These are phyloP conservation scores for Atherinomorus stipes DNA, from an alignment of 2,113 vertebrate genomes.

Conservation along the genomic window DNA sequence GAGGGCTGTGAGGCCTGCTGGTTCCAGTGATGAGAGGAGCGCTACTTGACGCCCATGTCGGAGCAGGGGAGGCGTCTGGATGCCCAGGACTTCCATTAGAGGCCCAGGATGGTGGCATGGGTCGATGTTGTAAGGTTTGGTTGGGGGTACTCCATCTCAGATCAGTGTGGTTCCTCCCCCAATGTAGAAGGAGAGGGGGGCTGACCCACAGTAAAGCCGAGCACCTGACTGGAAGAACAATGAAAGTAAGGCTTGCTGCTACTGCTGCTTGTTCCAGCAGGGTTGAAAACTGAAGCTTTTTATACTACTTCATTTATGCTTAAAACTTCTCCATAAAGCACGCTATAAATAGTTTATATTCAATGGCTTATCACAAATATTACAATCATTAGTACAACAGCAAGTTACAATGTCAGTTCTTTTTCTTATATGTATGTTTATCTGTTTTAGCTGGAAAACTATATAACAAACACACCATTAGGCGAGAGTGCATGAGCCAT, in stretches of 20 bases:
- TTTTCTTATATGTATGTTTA: constrained; percentile 28
- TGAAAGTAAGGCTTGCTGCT: constrained; percentile 55
- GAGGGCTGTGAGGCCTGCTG: constrained; percentile 72
- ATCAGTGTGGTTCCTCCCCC: constrained; percentile 76
- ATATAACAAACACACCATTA: constrained; percentile 14
- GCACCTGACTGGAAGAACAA: constrained; percentile 73
- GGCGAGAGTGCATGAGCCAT: constrained; percentile 13
- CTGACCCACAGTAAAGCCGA: constrained; percentile 70
- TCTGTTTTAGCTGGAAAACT: constrained; percentile 31
- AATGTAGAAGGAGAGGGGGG: constrained; percentile 64
- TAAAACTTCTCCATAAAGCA: neutral
- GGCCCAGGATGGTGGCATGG: constrained; percentile 77
- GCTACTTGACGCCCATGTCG: constrained; percentile 71
- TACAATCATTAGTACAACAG: neutral
- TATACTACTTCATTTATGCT: constrained; percentile 24
- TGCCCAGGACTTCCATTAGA: constrained; percentile 82
- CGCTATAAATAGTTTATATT: neutral
- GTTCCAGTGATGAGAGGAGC: constrained; percentile 77
- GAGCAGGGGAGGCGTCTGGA: constrained; percentile 76
- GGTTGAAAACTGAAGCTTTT: constrained; percentile 37
- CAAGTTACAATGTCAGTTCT: constrained; percentile 28
- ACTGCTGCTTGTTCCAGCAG: constrained; percentile 33
- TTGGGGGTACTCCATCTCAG: constrained; percentile 82
- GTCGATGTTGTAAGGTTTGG: constrained; percentile 81
- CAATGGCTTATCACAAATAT: neutral